Conservation (phyloP, 2,113 vertebrate species). For the Chloropsis cyanopogon region DNA sequence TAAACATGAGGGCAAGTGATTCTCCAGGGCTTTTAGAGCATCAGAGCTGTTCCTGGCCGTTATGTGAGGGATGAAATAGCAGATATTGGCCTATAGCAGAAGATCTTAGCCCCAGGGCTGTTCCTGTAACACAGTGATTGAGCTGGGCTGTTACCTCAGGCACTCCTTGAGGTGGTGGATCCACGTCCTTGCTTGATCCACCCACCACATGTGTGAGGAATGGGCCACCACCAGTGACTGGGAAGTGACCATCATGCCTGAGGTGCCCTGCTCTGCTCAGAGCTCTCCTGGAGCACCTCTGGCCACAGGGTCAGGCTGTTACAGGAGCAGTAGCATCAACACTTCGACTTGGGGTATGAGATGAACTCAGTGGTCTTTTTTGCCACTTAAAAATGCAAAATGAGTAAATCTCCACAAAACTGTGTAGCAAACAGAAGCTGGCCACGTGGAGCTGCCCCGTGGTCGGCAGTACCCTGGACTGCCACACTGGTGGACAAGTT, state of each 20-base stretch:
- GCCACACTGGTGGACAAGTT: background rate
- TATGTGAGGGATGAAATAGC: background rate
- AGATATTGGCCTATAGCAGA: background rate
- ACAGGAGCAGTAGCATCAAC: background rate
- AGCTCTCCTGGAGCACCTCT: background rate
- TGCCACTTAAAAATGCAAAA: background rate
- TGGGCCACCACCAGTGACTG: background rate
- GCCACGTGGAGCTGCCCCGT: background rate
- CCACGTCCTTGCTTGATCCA: background rate
- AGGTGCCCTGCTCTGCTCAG: background rate
- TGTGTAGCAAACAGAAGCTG: background rate
- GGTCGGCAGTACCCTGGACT: background rate
- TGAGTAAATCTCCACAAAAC: background rate
- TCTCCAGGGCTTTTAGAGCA: background rate
- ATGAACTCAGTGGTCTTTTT: background rate
- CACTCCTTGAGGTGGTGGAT: background rate
- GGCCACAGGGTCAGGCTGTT: background rate
- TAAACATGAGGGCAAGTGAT: background rate
- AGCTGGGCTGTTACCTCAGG: background rate
- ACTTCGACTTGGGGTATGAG: background rate
- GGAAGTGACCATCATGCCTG: background rate
- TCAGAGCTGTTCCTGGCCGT: background rate
- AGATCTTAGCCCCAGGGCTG: background rate
- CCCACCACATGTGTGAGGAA: fast-evolving
- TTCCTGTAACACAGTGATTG: background rate